These are phyloP conservation scores for Solea solea DNA, from an alignment of 2,113 vertebrate genomes.

Conservation along the genomic window DNA sequence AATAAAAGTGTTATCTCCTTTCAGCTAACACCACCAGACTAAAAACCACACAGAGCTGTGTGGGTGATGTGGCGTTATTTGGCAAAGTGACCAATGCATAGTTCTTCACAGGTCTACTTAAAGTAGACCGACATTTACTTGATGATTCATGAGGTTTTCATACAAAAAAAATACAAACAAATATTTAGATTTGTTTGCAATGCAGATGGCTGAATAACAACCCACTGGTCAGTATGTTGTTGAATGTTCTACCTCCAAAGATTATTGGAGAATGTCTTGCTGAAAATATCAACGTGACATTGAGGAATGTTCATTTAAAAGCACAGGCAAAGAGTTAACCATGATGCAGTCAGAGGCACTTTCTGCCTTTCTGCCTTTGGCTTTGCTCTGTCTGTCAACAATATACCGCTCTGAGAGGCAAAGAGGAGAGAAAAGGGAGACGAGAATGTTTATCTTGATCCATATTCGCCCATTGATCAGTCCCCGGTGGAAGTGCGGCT, in stretches of 20 bases:
- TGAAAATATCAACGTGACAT: background rate
- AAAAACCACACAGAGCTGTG: background rate
- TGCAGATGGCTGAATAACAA: background rate
- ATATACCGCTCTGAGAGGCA: slow-evolving; percentile 30
- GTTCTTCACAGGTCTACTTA: too few relatives aligned
- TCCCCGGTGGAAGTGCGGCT: slow-evolving; percentile 74
- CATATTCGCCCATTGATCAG: slow-evolving; percentile 81
- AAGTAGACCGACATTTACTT: too few relatives aligned
- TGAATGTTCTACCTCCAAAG: too few relatives aligned
- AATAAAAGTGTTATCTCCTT: background rate
- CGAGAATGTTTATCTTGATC: slow-evolving; percentile 77
- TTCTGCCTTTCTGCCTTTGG: slow-evolving; percentile 17
- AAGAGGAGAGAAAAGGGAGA: slow-evolving; percentile 31
- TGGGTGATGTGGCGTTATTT: background rate
- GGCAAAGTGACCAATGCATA: background rate
- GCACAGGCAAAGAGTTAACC: background rate
- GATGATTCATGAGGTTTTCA: background rate
- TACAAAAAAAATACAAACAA: background rate
- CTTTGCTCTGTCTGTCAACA: slow-evolving; percentile 2
- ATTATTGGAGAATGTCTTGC: background rate
- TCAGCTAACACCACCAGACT: background rate
- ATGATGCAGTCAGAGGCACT: background rate
- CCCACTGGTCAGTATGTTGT: background rate
- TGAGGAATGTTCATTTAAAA: background rate
- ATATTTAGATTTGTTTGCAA: too few relatives aligned